A percentile compares a stretch with the other conserved stretches of the same genome.
These are phyloP conservation scores for Scyliorhinus canicula DNA, from an alignment of 2,797 vertebrate species.

Conservation along the genomic window DNA sequence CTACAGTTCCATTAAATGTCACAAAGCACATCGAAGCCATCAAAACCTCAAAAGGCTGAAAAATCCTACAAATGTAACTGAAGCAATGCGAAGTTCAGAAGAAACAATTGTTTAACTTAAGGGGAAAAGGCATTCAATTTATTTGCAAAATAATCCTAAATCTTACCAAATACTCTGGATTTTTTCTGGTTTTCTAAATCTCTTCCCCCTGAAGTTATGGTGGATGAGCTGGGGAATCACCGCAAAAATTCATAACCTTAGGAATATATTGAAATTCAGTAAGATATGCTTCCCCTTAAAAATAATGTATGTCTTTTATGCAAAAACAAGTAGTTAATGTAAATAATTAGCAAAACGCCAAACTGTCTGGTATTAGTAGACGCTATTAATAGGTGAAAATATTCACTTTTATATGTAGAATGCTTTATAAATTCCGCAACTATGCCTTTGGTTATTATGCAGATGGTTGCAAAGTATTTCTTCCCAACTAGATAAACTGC, in stretches of 20 bases:
- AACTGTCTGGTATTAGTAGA: conserved; percentile 10
- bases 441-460: not conserved
- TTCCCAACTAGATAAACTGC: conserved; percentile 27
- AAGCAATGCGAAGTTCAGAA: not conserved
- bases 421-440: conserved; percentile 35
- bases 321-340: conserved; percentile 28
- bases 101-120: not conserved
- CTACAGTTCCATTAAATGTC: not conserved
- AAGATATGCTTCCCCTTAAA: not conserved
- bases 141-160: not conserved
- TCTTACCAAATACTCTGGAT: not conserved
- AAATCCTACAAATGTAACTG: not conserved
- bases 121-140: not conserved
- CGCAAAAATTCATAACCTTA: not conserved
- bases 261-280: not conserved
- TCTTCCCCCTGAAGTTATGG: not conserved
- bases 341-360: conserved; percentile 30
- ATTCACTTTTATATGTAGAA: conserved; percentile 18
- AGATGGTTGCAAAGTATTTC: not conserved
- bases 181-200: not conserved
- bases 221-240: not conserved
- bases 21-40: conserved; percentile 23
- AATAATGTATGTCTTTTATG: conserved; percentile 31
- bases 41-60: conserved; percentile 26
- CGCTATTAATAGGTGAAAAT: not conserved